Evolutionary conservation across 2,797 vertebrate genomes (phyloP), one percentile per base, ranked within the genome.

Genomic region (Acanthurus leucopareius): DNA sequence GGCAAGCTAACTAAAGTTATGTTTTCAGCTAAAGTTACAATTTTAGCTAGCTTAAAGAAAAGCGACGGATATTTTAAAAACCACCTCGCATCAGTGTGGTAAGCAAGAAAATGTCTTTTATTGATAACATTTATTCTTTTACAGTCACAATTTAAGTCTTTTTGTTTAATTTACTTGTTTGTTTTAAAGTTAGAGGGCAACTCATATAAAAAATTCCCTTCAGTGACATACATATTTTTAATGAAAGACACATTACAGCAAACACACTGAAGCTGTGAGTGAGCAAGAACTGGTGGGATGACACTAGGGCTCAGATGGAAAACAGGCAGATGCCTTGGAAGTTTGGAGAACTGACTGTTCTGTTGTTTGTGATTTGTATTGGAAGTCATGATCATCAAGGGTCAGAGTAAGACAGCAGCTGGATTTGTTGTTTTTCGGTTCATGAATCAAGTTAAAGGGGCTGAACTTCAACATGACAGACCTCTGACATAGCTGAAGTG

Each of bases 391-490:
- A 17, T 48, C 44, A n/a, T 38, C 32, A 32, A 52, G 5, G 70
- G 22, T 64, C 38, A 54, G 49, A 61, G 2, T 38, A 38, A 44
- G 17, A 25, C 19, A 67, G 0, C 6, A 16, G 22, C 22, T 72
- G 66, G 22, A 51, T 71, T 44, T 60, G 25, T n/a, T 74, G 57
- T 66, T 69, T 79, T 54, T 68, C 62, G 47, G 61, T 35, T 25
- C 75, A 69, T 49, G 74, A 81, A 83, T 89, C 60, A 69, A 40
- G 28, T 68, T 25, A 68, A 59, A 49, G 17, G 10, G 8, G 40
- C 10, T 68, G 54, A 71, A 56, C 48, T 42, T 75, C 19, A 61
- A n/a, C 58, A 17, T 42, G 61, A 28, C 48, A 42, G 57, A 62
- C 10, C 44, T 40, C 35, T 70, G 19, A 44, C 57, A 47, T 9